Percentiles rank a stretch among this genome's conserved stretches.
These are phyloP conservation scores for Notothenia coriiceps DNA, from an alignment of 2,113 vertebrate species.

Conservation along the genomic window DNA sequence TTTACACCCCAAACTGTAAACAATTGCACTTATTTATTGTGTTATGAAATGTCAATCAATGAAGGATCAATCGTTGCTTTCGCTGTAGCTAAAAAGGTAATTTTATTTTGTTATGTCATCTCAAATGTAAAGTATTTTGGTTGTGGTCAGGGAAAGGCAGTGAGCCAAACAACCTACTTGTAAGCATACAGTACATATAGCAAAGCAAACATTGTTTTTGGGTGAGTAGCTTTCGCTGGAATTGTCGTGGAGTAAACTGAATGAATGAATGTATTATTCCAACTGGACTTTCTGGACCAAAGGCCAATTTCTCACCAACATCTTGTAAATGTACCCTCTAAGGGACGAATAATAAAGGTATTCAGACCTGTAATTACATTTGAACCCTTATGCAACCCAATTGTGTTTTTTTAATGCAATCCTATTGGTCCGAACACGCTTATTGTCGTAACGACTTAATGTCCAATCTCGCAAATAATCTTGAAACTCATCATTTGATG, in stretches of 20 bases:
- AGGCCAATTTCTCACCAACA: not conserved
- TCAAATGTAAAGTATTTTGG: not conserved
- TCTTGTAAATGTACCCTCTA: no score
- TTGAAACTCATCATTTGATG: not conserved
- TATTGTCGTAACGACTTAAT: no score
- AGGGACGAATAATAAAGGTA: no score
- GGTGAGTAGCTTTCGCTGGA: not conserved
- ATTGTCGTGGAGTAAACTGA: not conserved
- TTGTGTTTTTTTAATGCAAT: not conserved
- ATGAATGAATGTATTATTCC: not conserved
- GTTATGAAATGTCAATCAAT: not conserved
- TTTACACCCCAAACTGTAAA: not conserved
- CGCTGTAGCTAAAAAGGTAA: not conserved
- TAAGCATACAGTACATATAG: not conserved
- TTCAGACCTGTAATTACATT: not conserved
- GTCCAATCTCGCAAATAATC: not conserved
- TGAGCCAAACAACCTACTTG: not conserved
- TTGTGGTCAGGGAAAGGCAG: not conserved
- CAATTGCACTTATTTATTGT: not conserved
- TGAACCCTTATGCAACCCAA: not conserved
- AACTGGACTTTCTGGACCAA: not conserved
- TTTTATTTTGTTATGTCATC: not conserved
- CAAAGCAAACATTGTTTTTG: not conserved
- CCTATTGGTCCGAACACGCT: constrained; percentile 8
- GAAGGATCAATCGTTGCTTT: not conserved